Conservation (phyloP, 2,797 vertebrate species). For the Neosilurus mollespiculum region DNA sequence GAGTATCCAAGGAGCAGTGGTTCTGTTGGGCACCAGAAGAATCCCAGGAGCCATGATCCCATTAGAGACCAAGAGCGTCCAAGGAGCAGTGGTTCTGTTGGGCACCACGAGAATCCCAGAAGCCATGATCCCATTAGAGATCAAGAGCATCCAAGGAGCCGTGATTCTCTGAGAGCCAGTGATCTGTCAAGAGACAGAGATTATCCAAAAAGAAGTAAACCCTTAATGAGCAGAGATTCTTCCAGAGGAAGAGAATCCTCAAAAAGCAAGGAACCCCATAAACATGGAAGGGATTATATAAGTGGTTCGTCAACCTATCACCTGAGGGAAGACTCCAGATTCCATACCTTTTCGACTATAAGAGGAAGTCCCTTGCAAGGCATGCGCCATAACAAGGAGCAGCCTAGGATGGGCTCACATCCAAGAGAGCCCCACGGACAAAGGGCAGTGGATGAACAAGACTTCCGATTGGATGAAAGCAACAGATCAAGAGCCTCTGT, state of each 20-base stretch:
- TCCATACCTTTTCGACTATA: slow-evolving; percentile 14
- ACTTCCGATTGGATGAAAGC: slow-evolving; percentile 49
- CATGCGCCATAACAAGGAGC: slow-evolving; percentile 33
- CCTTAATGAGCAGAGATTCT: slow-evolving; percentile 13
- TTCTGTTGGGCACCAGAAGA: slow-evolving; percentile 21
- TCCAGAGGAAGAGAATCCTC: slow-evolving; percentile 18
- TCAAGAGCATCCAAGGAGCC: background rate
- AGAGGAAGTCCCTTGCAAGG: slow-evolving; percentile 36
- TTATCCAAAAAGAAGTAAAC: background rate
- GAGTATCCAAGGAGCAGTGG: background rate
- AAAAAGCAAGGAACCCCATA: slow-evolving; percentile 54
- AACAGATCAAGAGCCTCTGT: background rate
- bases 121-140: background rate
- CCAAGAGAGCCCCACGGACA: slow-evolving; percentile 20
- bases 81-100: background rate
- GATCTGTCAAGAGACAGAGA: background rate
- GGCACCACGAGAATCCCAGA: slow-evolving; percentile 28
- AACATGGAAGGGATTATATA: slow-evolving; percentile 39
- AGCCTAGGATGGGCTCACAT: slow-evolving; percentile 28
- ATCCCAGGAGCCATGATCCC: slow-evolving; percentile 13
- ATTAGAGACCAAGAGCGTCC: too few species aligned
- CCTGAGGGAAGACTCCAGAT: slow-evolving; percentile 22
- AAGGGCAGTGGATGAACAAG: slow-evolving; percentile 36
- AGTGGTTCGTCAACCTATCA: slow-evolving; percentile 14
- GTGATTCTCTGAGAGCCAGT: background rate